These are phyloP conservation scores for Eucidaris tribuloides DNA, from an alignment of 35 echinoderm and acorn worm genomes.

Conservation along the genomic window DNA sequence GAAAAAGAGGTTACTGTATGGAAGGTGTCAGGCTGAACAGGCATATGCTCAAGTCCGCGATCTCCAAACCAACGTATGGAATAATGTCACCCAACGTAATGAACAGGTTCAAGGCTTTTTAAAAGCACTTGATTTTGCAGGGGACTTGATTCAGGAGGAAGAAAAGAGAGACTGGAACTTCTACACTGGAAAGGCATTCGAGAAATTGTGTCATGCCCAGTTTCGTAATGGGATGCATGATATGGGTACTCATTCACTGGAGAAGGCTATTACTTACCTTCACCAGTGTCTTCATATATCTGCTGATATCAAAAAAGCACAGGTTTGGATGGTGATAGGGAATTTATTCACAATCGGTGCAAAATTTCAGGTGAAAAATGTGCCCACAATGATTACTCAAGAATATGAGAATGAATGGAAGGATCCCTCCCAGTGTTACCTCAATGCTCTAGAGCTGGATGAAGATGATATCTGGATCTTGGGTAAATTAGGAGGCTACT, in stretches of 20 bases:
- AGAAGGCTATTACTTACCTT: neutral
- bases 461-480: neutral
- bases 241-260: neutral
- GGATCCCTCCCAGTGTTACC: neutral
- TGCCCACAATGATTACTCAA: neutral
- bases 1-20: neutral
- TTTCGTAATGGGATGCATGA: neutral
- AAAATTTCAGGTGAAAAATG: no score
- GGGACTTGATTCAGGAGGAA: neutral
- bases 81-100: neutral
- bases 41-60: neutral
- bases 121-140: neutral
- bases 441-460: neutral
- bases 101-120: neutral
- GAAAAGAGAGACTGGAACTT: conserved; percentile 18
- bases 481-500: neutral
- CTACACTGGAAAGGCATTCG: neutral
- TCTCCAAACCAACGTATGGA: neutral
- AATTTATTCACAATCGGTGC: neutral
- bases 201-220: neutral
- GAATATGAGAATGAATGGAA: neutral
- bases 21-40: neutral
- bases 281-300: neutral
- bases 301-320: neutral
- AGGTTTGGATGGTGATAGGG: neutral